Evolutionary conservation across 1,140 invertebrate genomes (phyloP).

Genomic region (Pseudomyrmex dendroicus): DNA sequence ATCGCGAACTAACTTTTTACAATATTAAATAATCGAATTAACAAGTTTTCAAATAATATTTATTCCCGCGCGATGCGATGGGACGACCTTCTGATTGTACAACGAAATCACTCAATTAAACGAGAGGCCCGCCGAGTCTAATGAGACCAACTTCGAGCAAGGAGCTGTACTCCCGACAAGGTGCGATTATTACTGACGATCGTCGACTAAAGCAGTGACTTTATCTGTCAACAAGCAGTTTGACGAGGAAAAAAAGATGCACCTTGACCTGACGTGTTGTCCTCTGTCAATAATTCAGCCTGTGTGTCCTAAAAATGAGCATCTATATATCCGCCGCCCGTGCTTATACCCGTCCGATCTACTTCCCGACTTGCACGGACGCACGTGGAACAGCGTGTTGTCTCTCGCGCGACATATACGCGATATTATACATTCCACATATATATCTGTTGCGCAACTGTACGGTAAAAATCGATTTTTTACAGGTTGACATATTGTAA

Average conservation of each 20-base stretch:
- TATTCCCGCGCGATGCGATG: background rate
- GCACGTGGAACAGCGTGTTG: conserved; percentile 13
- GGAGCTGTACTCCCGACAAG: conserved; percentile 43
- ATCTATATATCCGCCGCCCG: background rate
- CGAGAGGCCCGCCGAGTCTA: background rate
- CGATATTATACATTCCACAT: conserved; percentile 56
- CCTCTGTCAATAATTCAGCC: conserved; percentile 50
- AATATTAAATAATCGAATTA: too few relatives aligned
- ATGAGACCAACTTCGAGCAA: background rate
- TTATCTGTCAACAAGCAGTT: conserved; percentile 50
- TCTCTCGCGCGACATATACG: background rate
- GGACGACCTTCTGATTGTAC: background rate
- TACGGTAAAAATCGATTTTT: conserved; percentile 74
- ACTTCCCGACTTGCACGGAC: background rate
- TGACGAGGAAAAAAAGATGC: background rate
- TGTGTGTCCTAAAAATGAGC: conserved; percentile 29
- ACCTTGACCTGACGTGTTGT: conserved; percentile 66
- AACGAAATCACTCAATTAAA: background rate
- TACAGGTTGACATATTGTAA: conserved; percentile 76
- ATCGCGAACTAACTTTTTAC: too few relatives aligned
- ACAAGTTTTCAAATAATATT: background rate
- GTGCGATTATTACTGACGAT: conserved; percentile 45
- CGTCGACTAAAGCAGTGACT: conserved; percentile 58
- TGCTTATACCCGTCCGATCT: conserved; percentile 19
- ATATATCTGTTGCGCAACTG: background rate